Base-by-base conservation (phyloP, 2,797 vertebrate genomes). In the Synaphobranchus kaupii region DNA sequence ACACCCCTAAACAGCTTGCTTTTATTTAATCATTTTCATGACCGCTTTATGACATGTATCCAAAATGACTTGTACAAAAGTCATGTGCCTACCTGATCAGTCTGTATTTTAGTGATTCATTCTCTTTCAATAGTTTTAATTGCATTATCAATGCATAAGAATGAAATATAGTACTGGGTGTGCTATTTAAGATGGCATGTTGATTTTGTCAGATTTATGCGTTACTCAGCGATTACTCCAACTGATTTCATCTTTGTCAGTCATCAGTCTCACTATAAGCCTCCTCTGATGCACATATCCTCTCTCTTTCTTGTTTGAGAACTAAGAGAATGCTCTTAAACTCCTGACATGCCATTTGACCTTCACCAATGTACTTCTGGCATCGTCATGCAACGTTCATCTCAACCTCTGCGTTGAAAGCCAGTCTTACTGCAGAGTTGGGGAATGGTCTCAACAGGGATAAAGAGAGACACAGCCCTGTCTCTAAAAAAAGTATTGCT, bases 401-500 rank as follows among this genome's bases (percentile, higher is more conserved):
- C 76, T 47, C 34, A 48, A 25, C 44, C 76, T 80, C 39, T 48
- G 17, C 4, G 47, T 25, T 80, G 15, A 48, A 22, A 44, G 13
- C 76, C 39, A 8, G 25, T 68, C 5, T 28, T 9, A n/a, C 44
- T 47, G 17, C 25, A 10, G 4, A 44, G 76, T 1, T 22, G 44
- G 20, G 34, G 76, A 47, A 44, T 22, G 22, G 8, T 39, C 6
- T 20, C 44, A 48, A 39, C 20, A 48, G 44, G 76, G 44, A 4
- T 48, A 80, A 39, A 80, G 39, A n/a, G 20, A 48, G 76, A 81
- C 78, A 50, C 4, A 50, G 47, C n/a, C 73, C 15, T 76, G n/a
- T 71, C 68, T 31, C 15, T 47, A 4, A 44, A 22, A 48, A 48
- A 81, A 47, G 22, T 9, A 5, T 9, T 3, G 48, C 94, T 94